A percentile compares a stretch with the other conserved stretches of the same genome.
phyloP scores from a whole-genome alignment of 2,113 vertebrate species.

The Ceuthmochares aereus region DNA sequence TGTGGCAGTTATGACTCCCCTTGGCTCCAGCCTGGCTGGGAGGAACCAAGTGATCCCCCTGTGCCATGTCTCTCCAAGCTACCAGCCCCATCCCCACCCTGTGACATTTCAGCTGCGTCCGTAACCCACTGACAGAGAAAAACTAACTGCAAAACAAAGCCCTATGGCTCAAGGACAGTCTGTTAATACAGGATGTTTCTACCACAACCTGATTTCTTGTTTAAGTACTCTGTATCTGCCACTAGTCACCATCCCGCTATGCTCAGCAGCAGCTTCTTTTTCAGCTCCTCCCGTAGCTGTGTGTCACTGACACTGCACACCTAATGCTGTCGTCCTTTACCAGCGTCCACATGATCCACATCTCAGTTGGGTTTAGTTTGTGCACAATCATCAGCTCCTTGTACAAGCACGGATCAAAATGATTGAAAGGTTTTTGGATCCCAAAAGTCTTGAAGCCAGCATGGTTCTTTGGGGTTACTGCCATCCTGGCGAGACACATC shows the following conservation, averaged over 20 bases:
- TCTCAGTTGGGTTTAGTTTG: constrained; percentile 74
- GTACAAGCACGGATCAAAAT: constrained; percentile 80
- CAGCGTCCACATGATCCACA: constrained; percentile 84
- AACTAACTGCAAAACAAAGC: neutral
- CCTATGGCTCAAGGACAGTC: neutral
- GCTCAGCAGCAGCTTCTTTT: neutral
- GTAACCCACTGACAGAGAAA: fast-evolving
- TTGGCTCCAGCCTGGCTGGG: neutral
- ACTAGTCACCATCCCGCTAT: fast-evolving
- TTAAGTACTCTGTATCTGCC: neutral
- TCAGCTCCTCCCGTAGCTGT: neutral
- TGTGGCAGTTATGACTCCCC: neutral
- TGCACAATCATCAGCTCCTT: constrained; percentile 79
- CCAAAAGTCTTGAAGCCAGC: constrained; percentile 83
- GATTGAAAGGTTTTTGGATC: constrained; percentile 71
- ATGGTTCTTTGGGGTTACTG: constrained; percentile 70
- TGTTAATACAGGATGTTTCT: neutral
- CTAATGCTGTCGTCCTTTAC: constrained; percentile 70
- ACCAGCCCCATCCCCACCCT: neutral
- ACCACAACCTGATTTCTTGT: neutral
- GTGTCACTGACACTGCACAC: constrained; percentile 37
- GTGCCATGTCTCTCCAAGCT: fast-evolving
- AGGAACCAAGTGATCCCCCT: fast-evolving
- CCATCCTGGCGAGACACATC: constrained; percentile 80
- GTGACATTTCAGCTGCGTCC: neutral